Percentiles rank a stretch among this genome's conserved stretches.
Conservation (phyloP, 2,888 invertebrate species). For the Ophioninae sp. region DNA sequence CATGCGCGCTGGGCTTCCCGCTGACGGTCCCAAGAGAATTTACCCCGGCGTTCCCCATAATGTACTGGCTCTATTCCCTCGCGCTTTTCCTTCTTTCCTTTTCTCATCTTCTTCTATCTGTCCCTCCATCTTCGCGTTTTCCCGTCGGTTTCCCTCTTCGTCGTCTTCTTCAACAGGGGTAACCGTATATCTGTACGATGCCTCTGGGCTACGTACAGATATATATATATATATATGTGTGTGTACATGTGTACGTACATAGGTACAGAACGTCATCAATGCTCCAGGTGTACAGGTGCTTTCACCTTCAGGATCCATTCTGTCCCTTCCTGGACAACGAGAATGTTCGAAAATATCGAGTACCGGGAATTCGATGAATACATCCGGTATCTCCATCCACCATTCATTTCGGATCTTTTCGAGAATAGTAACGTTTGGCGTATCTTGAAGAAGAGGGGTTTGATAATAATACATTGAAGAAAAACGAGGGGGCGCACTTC, state of each 20-base stretch:
- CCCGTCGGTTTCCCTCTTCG: constrained; percentile 35
- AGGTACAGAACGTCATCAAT: constrained; percentile 11
- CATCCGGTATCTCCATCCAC: background rate
- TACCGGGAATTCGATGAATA: constrained; percentile 34
- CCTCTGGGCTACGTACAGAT: background rate
- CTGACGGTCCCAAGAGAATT: constrained; percentile 74
- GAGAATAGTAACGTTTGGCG: constrained; percentile 1
- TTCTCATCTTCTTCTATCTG: constrained; percentile 59
- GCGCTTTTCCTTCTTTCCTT: constrained; percentile 59
- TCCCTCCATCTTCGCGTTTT: constrained; percentile 57
- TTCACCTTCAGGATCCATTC: constrained; percentile 64
- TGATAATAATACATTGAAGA: no score
- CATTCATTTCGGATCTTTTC: background rate
- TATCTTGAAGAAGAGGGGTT: background rate
- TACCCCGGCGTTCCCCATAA: constrained; percentile 77
- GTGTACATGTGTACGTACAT: constrained; percentile 4
- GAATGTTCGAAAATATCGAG: constrained; percentile 63
- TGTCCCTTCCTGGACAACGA: constrained; percentile 44
- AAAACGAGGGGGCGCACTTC: background rate
- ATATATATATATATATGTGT: background rate
- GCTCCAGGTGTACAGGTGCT: constrained; percentile 67
- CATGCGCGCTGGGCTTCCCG: constrained; percentile 76
- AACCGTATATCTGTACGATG: no score
- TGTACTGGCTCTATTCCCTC: constrained; percentile 71
- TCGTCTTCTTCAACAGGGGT: constrained; percentile 13